A percentile compares a stretch with the other conserved stretches of the same genome.
Conservation (phyloP, 2,113 vertebrate genomes). For the Scomber scombrus region DNA sequence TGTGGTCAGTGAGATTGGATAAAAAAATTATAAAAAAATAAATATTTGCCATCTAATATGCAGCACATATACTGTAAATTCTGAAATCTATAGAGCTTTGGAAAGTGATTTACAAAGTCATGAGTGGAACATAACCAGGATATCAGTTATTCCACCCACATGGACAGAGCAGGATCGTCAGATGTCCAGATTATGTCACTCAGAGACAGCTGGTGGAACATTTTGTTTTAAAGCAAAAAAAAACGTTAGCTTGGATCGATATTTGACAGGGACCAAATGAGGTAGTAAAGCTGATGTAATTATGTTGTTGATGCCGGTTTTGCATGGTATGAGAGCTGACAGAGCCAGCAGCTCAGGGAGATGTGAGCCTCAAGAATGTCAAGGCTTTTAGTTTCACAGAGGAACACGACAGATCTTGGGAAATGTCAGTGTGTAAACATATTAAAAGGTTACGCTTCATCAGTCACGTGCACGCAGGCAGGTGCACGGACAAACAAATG, state of each 20-base stretch:
- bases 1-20: not conserved
- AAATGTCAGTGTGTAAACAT: slow-evolving; percentile 78
- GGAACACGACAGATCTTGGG: slow-evolving; percentile 57
- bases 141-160: slow-evolving; percentile 1
- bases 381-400: slow-evolving; percentile 63
- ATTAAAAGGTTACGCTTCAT: slow-evolving; percentile 73
- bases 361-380: slow-evolving; percentile 70
- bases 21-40: too few relatives aligned
- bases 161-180: not conserved
- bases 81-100: not conserved
- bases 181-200: not conserved
- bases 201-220: slow-evolving; percentile 2
- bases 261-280: slow-evolving; percentile 58
- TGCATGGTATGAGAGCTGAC: slow-evolving; percentile 48
- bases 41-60: not conserved
- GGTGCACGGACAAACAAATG: slow-evolving; percentile 28
- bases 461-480: slow-evolving; percentile 31
- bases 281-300: slow-evolving; percentile 59
- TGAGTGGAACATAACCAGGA: not conserved
- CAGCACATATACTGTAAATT: not conserved
- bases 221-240: slow-evolving; percentile 41
- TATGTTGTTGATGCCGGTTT: slow-evolving; percentile 58
- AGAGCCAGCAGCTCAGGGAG: slow-evolving; percentile 51
- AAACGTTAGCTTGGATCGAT: slow-evolving; percentile 18
- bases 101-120: slow-evolving; percentile 15